Percentiles rank a stretch among this genome's conserved stretches.
phyloP scores from a whole-genome alignment of 2,888 invertebrate species.

The Cheilosia scutellata region DNA sequence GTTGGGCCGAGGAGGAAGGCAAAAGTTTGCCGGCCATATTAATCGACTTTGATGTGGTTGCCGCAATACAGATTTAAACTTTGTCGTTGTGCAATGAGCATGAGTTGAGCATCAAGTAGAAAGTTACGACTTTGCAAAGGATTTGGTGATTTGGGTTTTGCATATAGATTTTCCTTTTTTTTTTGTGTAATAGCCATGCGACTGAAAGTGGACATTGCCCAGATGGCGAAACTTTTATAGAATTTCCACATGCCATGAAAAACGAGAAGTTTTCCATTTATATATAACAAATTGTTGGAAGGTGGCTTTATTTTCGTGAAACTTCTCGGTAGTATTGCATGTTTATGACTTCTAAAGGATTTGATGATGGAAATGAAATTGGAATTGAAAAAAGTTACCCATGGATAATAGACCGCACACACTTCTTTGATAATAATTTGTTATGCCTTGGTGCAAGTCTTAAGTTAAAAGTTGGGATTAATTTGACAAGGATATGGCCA shows the following conservation, averaged over 20 bases:
- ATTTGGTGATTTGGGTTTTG: not conserved
- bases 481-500: too few species aligned
- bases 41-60: conserved; percentile 64
- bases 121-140: conserved; percentile 9
- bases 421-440: too few species aligned
- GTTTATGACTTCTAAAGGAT: conserved; percentile 28
- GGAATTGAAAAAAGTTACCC: too few species aligned
- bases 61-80: conserved; percentile 49
- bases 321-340: not conserved
- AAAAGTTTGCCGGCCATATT: conserved; percentile 54
- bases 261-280: too few species aligned
- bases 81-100: conserved; percentile 46
- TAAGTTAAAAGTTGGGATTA: too few species aligned
- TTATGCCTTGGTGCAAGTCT: too few species aligned
- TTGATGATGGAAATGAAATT: conserved; percentile 27
- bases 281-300: too few species aligned
- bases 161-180: not conserved
- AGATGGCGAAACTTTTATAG: too few species aligned
- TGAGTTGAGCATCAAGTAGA: not conserved
- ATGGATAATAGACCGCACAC: too few species aligned
- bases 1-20: not conserved
- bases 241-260: too few species aligned
- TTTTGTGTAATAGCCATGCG: too few species aligned
- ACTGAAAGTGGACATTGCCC: too few species aligned
- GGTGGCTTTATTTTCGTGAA: not conserved